Evolutionary conservation across 2,797 vertebrate genomes (phyloP).

Genomic region (Macropus fuliginosus): DNA sequence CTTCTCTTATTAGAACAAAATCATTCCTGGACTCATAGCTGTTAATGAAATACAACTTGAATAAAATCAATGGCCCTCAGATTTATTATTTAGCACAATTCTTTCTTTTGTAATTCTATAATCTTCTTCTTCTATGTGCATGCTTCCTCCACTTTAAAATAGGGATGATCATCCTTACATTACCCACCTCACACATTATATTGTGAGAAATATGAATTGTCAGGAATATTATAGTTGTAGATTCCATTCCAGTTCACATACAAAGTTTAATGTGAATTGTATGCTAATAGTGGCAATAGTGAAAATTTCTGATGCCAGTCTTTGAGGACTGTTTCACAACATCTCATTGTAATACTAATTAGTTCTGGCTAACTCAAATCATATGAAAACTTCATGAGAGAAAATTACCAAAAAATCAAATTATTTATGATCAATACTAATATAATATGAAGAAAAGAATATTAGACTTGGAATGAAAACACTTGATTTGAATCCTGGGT

Average conservation of each 20-base stretch:
- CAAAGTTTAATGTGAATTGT: neutral
- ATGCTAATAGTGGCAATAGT: neutral
- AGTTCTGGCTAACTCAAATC: neutral
- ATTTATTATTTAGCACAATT: neutral
- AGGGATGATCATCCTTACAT: neutral
- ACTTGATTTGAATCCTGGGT: neutral
- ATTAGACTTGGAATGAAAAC: neutral
- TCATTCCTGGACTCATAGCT: neutral
- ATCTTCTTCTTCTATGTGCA: neutral
- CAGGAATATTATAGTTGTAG: neutral
- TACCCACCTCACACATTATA: neutral
- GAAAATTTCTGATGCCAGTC: neutral
- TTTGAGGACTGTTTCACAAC: neutral
- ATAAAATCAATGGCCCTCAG: neutral
- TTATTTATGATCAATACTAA: neutral
- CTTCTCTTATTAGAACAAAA: neutral
- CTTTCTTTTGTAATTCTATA: neutral
- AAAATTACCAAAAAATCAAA: neutral
- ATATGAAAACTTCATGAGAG: neutral
- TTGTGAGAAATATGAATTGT: neutral
- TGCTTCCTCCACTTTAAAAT: neutral
- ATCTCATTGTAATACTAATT: slow-evolving; percentile 4
- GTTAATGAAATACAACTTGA: slow-evolving; percentile 19
- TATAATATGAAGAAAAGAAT: neutral
- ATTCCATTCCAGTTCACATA: neutral